Conservation (phyloP, 2,888 invertebrate genomes). For the Patella pellucida region DNA sequence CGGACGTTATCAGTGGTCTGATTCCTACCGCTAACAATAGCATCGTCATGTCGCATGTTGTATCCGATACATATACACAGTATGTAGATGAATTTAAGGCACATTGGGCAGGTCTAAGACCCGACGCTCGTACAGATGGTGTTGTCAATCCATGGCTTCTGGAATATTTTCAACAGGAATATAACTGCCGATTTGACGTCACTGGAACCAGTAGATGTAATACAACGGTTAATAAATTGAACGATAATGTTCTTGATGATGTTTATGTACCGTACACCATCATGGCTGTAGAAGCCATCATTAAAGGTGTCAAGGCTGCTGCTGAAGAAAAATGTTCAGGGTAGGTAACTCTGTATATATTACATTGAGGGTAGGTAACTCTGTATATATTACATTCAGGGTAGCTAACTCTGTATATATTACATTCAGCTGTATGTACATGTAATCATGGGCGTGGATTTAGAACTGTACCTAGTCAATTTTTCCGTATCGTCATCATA, state of each 20-base stretch:
- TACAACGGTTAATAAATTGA: constrained; percentile 19
- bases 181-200: constrained; percentile 40
- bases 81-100: constrained; percentile 22
- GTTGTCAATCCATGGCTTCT: constrained; percentile 32
- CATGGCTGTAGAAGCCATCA: constrained; percentile 54
- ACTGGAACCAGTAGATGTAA: constrained; percentile 11
- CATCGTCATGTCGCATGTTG: constrained; percentile 22
- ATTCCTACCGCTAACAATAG: constrained; percentile 18
- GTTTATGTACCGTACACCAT: constrained; percentile 51
- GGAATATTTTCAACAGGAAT: constrained; percentile 46
- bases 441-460: too few species aligned
- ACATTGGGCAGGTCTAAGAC: constrained; percentile 28
- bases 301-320: constrained; percentile 44
- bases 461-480: too few species aligned
- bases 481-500: too few species aligned
- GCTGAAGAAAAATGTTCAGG: constrained; percentile 23
- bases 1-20: constrained; percentile 30
- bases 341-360: too few species aligned
- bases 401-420: too few species aligned
- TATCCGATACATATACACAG: neutral
- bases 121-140: neutral
- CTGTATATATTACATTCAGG: too few species aligned
- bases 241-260: constrained; percentile 35
- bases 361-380: too few species aligned
- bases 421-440: too few species aligned